Percentiles rank a stretch among this genome's conserved stretches.
Evolutionary conservation across 2,888 invertebrate species (phyloP).

Genomic region (Archips crataeganus): DNA sequence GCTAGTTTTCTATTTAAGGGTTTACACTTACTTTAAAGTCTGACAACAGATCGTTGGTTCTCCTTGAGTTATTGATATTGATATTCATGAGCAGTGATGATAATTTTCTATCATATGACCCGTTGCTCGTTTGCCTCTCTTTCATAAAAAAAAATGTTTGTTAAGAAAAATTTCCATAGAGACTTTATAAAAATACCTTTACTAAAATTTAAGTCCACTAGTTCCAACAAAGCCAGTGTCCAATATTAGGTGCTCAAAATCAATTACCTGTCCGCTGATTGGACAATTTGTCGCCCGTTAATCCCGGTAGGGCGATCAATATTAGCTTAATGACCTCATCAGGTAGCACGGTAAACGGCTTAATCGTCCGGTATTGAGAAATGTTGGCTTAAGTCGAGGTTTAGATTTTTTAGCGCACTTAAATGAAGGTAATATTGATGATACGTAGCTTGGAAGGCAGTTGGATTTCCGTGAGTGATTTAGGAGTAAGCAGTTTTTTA

Average conservation of each 20-base stretch:
- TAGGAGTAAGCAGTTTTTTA: too few species aligned
- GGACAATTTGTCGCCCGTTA: conserved; percentile 86
- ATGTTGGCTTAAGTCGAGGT: conserved; percentile 37
- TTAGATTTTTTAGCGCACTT: conserved; percentile 31
- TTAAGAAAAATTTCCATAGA: too few species aligned
- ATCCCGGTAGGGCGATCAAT: conserved; percentile 72
- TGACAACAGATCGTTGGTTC: too few species aligned
- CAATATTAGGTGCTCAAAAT: conserved; percentile 77
- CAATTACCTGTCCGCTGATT: conserved; percentile 86
- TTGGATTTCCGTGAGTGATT: too few species aligned
- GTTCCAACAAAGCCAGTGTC: conserved; percentile 58
- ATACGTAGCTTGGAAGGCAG: background rate
- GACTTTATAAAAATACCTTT: background rate
- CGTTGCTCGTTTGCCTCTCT: too few species aligned
- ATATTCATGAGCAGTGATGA: too few species aligned
- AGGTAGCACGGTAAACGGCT: conserved; percentile 53
- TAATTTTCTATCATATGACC: too few species aligned
- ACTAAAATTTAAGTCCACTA: conserved; percentile 52
- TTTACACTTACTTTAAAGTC: too few species aligned
- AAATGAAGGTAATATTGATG: background rate
- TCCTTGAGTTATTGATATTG: too few species aligned
- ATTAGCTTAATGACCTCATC: conserved; percentile 79
- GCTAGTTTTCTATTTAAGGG: too few species aligned
- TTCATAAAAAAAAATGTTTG: too few species aligned
- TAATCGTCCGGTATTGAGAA: conserved; percentile 46